These are phyloP conservation scores for Andrena fulva DNA, from an alignment of 2,888 invertebrate species.

Conservation along the genomic window DNA sequence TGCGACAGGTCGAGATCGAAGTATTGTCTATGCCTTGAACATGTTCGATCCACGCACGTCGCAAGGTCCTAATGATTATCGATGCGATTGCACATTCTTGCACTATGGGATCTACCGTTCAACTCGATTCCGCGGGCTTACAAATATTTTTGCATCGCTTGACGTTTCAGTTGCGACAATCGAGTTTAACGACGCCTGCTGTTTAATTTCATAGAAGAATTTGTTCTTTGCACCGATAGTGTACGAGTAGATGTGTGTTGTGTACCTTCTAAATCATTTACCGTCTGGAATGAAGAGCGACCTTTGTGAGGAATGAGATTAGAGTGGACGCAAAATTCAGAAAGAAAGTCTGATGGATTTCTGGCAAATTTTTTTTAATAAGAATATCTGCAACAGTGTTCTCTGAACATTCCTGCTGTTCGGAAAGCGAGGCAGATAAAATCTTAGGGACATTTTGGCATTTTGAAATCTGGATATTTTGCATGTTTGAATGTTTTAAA, in stretches of 20 bases:
- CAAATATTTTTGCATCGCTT: constrained; percentile 27
- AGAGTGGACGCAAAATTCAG: neutral
- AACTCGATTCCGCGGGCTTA: constrained; percentile 23
- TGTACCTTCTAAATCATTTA: neutral
- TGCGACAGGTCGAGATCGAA: neutral
- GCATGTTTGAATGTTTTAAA: neutral
- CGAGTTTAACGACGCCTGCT: constrained; percentile 32
- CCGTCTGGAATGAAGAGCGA: neutral
- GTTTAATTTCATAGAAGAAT: constrained; percentile 30
- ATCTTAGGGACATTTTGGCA: too few relatives aligned
- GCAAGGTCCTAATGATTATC: neutral
- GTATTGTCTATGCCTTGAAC: constrained; percentile 5
- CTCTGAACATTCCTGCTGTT: neutral
- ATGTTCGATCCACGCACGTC: constrained; percentile 11
- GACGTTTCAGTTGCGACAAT: constrained; percentile 17
- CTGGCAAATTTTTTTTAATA: neutral
- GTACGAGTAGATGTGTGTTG: constrained; percentile 13
- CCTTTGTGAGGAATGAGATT: neutral
- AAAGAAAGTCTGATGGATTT: neutral
- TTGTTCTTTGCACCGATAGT: constrained; percentile 27
- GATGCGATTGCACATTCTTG: constrained; percentile 29
- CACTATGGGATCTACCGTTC: constrained; percentile 14
- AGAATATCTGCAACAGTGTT: neutral
- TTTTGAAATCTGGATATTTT: too few relatives aligned
- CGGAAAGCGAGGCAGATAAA: too few relatives aligned